phyloP scores from a whole-genome alignment of 1,140 invertebrate species.

The Drosophila punjabiensis region DNA sequence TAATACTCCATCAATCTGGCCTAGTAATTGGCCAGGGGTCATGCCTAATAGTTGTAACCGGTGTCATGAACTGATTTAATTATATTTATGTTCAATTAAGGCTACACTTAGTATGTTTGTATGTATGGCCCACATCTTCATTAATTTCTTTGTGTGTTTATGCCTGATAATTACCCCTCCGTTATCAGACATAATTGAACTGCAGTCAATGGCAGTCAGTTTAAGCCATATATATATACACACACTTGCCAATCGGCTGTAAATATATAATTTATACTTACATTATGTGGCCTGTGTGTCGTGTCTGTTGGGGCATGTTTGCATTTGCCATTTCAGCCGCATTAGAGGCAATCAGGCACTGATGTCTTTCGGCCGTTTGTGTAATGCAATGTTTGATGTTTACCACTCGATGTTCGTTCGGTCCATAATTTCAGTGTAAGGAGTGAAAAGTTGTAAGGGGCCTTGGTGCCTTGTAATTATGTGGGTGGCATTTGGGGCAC shows the following conservation, averaged over 20 bases:
- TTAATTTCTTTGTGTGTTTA: constrained; percentile 22
- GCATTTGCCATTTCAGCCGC: constrained; percentile 53
- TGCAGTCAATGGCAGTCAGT: constrained; percentile 26
- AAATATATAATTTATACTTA: constrained; percentile 11
- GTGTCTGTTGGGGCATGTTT: constrained; percentile 51
- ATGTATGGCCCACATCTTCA: constrained; percentile 33
- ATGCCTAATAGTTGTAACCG: not conserved
- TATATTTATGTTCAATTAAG: constrained; percentile 31
- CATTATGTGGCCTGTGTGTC: constrained; percentile 10
- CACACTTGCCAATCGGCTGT: not conserved
- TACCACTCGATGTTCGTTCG: constrained; percentile 53
- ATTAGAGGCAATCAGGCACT: constrained; percentile 55
- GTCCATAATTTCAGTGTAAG: constrained; percentile 54
- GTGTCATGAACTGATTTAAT: constrained; percentile 32
- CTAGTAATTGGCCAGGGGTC: constrained; percentile 22
- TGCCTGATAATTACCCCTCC: constrained; percentile 27
- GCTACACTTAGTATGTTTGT: constrained; percentile 2
- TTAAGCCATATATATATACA: not conserved
- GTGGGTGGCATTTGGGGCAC: constrained; percentile 64
- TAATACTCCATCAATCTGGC: constrained; percentile 7
- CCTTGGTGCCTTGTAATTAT: constrained; percentile 52
- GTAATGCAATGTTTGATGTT: constrained; percentile 51
- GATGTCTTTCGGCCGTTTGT: constrained; percentile 55
- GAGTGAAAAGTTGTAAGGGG: constrained; percentile 23
- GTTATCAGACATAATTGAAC: constrained; percentile 43